Evolutionary conservation across 2,797 vertebrate species (phyloP), one percentile per base, ranked within the genome.

Genomic region (Vespertilio murinus): DNA sequence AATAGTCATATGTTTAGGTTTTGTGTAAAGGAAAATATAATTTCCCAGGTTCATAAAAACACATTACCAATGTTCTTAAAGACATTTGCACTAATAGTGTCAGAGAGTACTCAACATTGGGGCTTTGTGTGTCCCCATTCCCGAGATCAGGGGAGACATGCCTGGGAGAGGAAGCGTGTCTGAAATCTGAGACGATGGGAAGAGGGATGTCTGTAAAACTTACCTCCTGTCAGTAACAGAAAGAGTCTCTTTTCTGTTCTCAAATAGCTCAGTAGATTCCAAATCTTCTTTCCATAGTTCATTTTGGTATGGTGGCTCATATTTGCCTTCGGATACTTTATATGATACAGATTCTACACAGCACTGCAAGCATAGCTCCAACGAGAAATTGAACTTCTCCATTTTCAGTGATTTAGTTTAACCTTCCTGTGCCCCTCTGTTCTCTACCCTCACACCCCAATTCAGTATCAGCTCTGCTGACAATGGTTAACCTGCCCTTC

Each of bases 391-490:
- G 80, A 78, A 47, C 42, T 30, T 69, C 28, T 33, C 56, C 25
- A 3, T 52, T 84, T 61, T 42, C 69, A 28, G 22, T 91, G 38
- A 81, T 85, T 90, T 82, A 80, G 71, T 84, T 84, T 95, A 73
- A 94, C 84, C 69, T 94, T 79, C 47, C 18, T 78, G 42, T 73
- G 42, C 74, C 42, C 42, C 47, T 84, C 61, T 95, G 75, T 64
- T 85, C 38, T 79, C 25, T 79, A 9, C 40, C 22, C 28, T 73
- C 74, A 90, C 18, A 4, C 7, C 5, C 65, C 69, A 35, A n/a
- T 74, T 95, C 92, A 56, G 75, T 95, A 88, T 93, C 71, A 54
- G 67, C 56, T 91, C 83, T 74, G 80, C 93, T 91, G 82, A 92
- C 2, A 2, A 13, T 83, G 80, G 42, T 84, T 79, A 70, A 90